These are phyloP conservation scores for Aurelia sp. DNA, from an alignment of 30 jellyfish, hydroid and myxozoan genomes.

Conservation along the genomic window DNA sequence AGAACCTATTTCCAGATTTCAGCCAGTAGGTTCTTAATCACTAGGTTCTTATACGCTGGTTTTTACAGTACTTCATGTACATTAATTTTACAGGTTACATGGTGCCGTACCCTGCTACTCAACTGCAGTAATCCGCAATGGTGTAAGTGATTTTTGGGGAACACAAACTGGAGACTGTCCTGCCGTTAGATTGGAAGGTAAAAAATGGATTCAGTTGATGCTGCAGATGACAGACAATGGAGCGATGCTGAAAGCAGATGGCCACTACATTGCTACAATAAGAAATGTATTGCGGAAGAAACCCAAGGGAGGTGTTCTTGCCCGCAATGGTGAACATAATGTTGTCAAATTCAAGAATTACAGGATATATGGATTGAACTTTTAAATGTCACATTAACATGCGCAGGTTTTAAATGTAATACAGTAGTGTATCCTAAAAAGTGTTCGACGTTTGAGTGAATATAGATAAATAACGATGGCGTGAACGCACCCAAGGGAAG, in stretches of 20 bases:
- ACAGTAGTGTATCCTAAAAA: too few relatives aligned
- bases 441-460: too few relatives aligned
- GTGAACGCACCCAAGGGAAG: too few relatives aligned
- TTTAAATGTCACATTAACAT: not conserved
- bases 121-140: constrained; percentile 7
- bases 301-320: not conserved
- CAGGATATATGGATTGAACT: not conserved
- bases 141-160: not conserved
- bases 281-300: not conserved
- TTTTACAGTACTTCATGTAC: too few relatives aligned
- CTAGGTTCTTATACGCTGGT: too few relatives aligned
- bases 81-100: not conserved
- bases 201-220: not conserved
- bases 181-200: not conserved
- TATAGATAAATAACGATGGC: too few relatives aligned
- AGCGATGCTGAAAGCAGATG: not conserved
- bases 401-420: too few relatives aligned
- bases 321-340: not conserved
- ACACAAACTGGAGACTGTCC: not conserved
- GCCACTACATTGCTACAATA: not conserved
- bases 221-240: not conserved
- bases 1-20: too few relatives aligned
- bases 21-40: too few relatives aligned
- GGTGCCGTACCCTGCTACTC: not conserved
- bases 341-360: not conserved